phyloP scores from a whole-genome alignment of 2,113 vertebrate species.

The Heterotis niloticus region DNA sequence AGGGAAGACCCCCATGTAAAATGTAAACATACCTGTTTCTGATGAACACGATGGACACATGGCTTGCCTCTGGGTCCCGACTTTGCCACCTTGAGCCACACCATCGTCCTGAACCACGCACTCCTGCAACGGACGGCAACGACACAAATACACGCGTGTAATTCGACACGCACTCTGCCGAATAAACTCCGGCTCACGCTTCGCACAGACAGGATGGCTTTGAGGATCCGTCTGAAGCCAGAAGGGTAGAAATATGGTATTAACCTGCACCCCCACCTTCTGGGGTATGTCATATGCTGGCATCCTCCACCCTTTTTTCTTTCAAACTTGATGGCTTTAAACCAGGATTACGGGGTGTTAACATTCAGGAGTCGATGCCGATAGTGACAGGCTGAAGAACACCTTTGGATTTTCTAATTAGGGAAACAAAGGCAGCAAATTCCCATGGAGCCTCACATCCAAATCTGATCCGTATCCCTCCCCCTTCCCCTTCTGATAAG shows the following conservation, averaged over 20 bases:
- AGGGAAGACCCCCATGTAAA: neutral
- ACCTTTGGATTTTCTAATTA: neutral
- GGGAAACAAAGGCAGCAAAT: conserved; percentile 7
- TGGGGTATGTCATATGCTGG: neutral
- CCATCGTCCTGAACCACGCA: conserved; percentile 58
- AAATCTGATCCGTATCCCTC: neutral
- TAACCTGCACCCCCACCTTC: neutral
- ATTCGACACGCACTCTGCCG: too few relatives aligned
- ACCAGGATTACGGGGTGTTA: conserved; percentile 17
- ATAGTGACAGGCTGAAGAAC: neutral
- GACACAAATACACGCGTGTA: too few relatives aligned
- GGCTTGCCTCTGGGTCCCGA: conserved; percentile 49
- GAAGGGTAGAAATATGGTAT: too few relatives aligned
- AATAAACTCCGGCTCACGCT: too few relatives aligned
- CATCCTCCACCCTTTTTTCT: neutral
- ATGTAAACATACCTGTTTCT: conserved; percentile 53
- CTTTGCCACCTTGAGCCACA: conserved; percentile 37
- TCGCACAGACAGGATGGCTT: too few relatives aligned
- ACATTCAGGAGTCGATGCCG: neutral
- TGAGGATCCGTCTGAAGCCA: too few relatives aligned
- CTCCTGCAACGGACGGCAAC: conserved; percentile 59
- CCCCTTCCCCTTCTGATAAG: neutral
- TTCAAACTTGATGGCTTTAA: conserved; percentile 4
- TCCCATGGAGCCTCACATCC: neutral
- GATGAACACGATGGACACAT: conserved; percentile 54